A percentile compares a stretch with the other conserved stretches of the same genome.
Conservation (phyloP, 2,888 invertebrate genomes). For the Dendrolimus pini region DNA sequence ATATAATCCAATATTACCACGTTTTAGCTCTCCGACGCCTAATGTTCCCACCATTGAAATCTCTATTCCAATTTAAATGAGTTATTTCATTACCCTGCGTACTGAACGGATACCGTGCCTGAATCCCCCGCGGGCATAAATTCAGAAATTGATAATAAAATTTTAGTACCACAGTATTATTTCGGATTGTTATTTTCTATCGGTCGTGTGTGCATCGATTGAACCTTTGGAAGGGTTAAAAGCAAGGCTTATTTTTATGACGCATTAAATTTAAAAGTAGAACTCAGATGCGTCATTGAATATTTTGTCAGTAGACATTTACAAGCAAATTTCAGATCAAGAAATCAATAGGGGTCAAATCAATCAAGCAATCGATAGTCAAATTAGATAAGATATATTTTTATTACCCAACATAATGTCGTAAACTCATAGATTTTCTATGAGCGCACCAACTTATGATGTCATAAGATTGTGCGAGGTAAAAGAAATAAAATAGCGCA, state of each 20-base stretch:
- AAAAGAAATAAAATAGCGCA: no score
- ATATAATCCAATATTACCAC: conserved; percentile 71
- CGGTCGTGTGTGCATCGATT: not conserved
- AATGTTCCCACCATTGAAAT: conserved; percentile 65
- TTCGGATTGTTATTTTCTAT: conserved; percentile 41
- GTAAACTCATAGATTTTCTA: no score
- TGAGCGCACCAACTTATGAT: no score
- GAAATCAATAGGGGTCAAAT: no score
- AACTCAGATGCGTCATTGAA: no score
- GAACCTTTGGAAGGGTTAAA: conserved; percentile 1
- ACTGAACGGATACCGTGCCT: conserved; percentile 40
- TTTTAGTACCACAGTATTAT: conserved; percentile 53
- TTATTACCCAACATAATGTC: no score
- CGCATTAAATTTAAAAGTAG: not conserved
- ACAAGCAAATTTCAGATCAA: no score
- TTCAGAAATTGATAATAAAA: conserved; percentile 67
- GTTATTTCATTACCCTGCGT: conserved; percentile 69
- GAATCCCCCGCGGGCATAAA: conserved; percentile 49
- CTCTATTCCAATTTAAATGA: conserved; percentile 74
- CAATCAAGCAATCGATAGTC: no score
- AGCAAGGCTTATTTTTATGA: not conserved
- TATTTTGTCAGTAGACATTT: no score
- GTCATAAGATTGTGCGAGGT: no score
- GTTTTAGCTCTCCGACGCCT: conserved; percentile 54
- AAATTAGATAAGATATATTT: no score